phyloP scores from a whole-genome alignment of 2,888 invertebrate genomes.

The Megastigmus dorsalis region DNA sequence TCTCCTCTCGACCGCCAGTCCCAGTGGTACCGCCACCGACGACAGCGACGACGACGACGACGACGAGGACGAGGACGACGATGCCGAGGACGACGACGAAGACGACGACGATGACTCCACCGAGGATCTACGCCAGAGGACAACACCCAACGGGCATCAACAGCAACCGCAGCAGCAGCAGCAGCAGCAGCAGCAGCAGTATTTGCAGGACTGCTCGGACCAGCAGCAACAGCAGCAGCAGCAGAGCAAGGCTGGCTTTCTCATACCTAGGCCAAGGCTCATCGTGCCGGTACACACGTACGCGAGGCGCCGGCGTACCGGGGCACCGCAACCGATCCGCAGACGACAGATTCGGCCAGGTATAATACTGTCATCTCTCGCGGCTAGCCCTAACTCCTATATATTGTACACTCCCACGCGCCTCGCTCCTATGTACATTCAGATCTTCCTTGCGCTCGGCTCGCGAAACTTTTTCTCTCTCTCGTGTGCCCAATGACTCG shows the following conservation, averaged over 20 bases:
- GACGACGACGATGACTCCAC: conserved; percentile 17
- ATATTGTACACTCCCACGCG: too few relatives aligned
- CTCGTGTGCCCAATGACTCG: too few relatives aligned
- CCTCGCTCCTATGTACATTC: too few relatives aligned
- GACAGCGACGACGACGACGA: conserved; percentile 19
- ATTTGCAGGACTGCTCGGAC: too few relatives aligned
- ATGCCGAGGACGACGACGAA: not conserved
- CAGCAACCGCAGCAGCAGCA: not conserved
- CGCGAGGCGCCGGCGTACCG: conserved; percentile 86
- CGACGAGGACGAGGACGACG: conserved; percentile 12
- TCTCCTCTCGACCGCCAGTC: not conserved
- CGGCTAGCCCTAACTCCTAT: too few relatives aligned
- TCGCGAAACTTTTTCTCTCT: too few relatives aligned
- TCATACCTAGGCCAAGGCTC: conserved; percentile 89
- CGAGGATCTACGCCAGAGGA: too few relatives aligned
- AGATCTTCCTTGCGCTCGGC: too few relatives aligned
- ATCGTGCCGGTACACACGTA: conserved; percentile 93
- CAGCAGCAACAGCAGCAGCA: not conserved
- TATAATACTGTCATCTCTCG: conserved; percentile 47
- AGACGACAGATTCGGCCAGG: conserved; percentile 74
- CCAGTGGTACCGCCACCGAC: not conserved
- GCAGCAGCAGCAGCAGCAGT: not conserved
- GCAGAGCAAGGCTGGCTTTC: conserved; percentile 76
- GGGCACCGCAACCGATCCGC: conserved; percentile 79
- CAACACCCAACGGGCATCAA: too few relatives aligned